Conservation (phyloP, 1,140 invertebrate species). For the Hyphantria cunea region DNA sequence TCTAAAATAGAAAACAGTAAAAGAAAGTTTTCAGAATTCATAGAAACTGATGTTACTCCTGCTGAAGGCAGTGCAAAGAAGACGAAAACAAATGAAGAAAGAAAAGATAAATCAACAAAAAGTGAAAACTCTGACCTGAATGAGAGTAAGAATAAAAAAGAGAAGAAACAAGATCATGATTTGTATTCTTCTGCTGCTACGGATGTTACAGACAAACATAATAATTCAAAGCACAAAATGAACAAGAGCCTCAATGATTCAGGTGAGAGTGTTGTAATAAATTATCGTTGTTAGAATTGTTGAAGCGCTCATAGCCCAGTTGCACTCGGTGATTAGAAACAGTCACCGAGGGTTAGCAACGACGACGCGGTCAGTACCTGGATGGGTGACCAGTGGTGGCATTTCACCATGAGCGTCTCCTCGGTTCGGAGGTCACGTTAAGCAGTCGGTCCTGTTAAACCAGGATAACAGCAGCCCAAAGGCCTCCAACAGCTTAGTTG, state of each 20-base stretch:
- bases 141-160: constrained; percentile 31
- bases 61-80: constrained; percentile 39
- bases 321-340: too few species aligned
- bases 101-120: constrained; percentile 29
- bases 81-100: constrained; percentile 40
- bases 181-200: constrained; percentile 1
- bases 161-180: constrained; percentile 17
- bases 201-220: constrained; percentile 32
- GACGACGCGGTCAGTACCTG: too few species aligned
- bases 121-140: too few species aligned
- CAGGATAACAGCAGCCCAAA: too few species aligned
- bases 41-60: constrained; percentile 51
- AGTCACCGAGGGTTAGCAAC: too few species aligned
- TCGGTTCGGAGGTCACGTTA: too few species aligned
- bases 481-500: too few species aligned
- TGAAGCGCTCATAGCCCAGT: too few species aligned
- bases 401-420: too few species aligned
- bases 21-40: constrained; percentile 64
- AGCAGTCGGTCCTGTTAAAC: too few species aligned
- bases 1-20: constrained; percentile 51
- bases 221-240: constrained; percentile 39
- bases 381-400: too few species aligned
- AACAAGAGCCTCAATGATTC: constrained; percentile 67
- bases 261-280: constrained; percentile 40
- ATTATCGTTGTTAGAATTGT: too few species aligned